phyloP scores from a whole-genome alignment of 2,113 vertebrate genomes.

The Ellobius talpinus region DNA sequence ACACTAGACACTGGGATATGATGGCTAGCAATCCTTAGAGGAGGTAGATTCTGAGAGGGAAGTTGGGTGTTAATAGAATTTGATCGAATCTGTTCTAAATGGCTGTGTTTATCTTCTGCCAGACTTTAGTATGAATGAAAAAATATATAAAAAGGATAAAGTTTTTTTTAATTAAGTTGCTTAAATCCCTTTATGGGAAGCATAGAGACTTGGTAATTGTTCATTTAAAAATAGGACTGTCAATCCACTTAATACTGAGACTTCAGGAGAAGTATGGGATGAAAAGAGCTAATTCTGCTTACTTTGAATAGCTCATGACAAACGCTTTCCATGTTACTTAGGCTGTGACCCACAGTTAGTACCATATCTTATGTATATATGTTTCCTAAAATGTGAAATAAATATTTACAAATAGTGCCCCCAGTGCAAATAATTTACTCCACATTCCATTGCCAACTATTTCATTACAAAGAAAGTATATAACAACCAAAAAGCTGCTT shows the following conservation, averaged over 20 bases:
- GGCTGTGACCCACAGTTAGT: background rate
- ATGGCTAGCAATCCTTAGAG: constrained; percentile 64
- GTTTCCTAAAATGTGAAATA: background rate
- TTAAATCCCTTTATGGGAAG: constrained; percentile 2
- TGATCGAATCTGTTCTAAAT: constrained; percentile 73
- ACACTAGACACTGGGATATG: constrained; percentile 65
- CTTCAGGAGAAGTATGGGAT: background rate
- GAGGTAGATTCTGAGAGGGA: constrained; percentile 61
- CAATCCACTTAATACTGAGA: background rate
- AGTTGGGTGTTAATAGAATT: constrained; percentile 72
- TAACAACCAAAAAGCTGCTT: background rate
- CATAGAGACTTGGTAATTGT: background rate
- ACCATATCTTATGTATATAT: background rate
- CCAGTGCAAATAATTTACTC: background rate
- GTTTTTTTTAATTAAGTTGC: background rate
- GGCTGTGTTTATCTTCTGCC: constrained; percentile 69
- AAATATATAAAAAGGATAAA: constrained; percentile 17
- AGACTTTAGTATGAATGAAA: constrained; percentile 67
- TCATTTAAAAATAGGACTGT: background rate
- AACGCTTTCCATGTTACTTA: background rate
- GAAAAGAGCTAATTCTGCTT: background rate
- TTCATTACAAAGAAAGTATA: background rate
- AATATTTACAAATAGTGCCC: background rate
- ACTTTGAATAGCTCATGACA: background rate
- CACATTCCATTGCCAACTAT: background rate